phyloP scores from a whole-genome alignment of 2,797 vertebrate species.

The Pyrrhura leucotis region DNA sequence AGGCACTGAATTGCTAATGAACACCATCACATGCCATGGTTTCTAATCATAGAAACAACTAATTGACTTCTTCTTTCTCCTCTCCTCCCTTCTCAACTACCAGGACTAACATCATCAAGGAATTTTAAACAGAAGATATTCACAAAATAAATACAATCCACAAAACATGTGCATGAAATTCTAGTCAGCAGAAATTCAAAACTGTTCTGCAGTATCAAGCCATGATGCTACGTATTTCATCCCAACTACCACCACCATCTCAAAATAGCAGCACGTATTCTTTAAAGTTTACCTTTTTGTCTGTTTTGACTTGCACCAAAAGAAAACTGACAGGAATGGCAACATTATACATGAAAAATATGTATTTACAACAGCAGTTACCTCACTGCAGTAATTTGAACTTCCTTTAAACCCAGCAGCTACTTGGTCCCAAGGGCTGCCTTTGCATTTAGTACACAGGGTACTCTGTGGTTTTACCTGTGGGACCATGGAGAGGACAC shows the following conservation, averaged over 20 bases:
- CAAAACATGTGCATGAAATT: neutral
- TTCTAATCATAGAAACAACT: neutral
- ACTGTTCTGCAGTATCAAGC: neutral
- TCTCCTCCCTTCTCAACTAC: neutral
- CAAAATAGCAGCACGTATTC: neutral
- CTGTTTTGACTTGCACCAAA: neutral
- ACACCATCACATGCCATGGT: neutral
- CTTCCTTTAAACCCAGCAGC: neutral
- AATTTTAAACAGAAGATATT: neutral
- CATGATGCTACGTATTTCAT: neutral
- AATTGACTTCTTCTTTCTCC: neutral
- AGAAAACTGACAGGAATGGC: neutral
- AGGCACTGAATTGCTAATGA: neutral
- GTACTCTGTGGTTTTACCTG: neutral
- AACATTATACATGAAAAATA: neutral
- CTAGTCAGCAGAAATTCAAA: neutral
- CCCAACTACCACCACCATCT: neutral
- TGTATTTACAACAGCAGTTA: neutral
- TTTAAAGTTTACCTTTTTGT: neutral
- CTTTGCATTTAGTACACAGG: neutral
- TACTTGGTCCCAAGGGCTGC: neutral
- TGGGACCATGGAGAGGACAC: neutral
- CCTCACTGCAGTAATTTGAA: neutral
- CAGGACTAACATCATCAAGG: neutral
- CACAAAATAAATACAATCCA: neutral